Evolutionary conservation across 2,888 invertebrate genomes (phyloP).

Genomic region (Ochlodes sylvanus): DNA sequence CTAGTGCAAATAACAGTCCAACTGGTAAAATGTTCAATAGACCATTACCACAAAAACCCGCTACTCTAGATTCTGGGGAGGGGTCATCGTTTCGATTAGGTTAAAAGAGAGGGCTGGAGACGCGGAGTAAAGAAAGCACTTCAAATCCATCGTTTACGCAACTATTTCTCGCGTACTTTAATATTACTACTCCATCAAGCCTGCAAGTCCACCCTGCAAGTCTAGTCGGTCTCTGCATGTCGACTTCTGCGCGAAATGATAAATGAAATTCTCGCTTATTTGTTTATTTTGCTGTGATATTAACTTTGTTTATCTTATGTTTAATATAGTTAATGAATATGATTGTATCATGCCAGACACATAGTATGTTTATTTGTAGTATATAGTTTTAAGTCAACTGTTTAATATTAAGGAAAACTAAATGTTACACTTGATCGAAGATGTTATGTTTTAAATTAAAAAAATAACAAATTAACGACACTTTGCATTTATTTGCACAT

Average conservation of each 20-base stretch:
- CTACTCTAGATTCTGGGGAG: conserved; percentile 63
- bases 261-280: conserved; percentile 51
- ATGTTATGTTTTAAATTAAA: conserved; percentile 3
- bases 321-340: conserved; percentile 57
- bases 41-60: conserved; percentile 88
- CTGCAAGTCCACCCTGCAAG: conserved; percentile 49
- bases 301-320: conserved; percentile 69
- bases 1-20: conserved; percentile 50
- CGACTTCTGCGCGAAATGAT: conserved; percentile 38
- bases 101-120: conserved; percentile 39
- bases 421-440: conserved; percentile 35
- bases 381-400: conserved; percentile 33
- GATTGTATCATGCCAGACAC: conserved; percentile 62
- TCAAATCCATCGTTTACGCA: not conserved
- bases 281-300: conserved; percentile 80
- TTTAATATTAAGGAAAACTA: conserved; percentile 27
- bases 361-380: conserved; percentile 54
- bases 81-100: conserved; percentile 68
- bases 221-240: conserved; percentile 51
- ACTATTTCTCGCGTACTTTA: conserved; percentile 7
- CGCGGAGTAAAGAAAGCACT: conserved; percentile 24
- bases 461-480: conserved; percentile 14
- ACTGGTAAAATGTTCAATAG: conserved; percentile 86
- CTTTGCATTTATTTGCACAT: conserved; percentile 37
- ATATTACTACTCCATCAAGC: conserved; percentile 34